These are phyloP conservation scores for Danio choprae DNA, from an alignment of 2,797 vertebrate species.

Conservation along the genomic window DNA sequence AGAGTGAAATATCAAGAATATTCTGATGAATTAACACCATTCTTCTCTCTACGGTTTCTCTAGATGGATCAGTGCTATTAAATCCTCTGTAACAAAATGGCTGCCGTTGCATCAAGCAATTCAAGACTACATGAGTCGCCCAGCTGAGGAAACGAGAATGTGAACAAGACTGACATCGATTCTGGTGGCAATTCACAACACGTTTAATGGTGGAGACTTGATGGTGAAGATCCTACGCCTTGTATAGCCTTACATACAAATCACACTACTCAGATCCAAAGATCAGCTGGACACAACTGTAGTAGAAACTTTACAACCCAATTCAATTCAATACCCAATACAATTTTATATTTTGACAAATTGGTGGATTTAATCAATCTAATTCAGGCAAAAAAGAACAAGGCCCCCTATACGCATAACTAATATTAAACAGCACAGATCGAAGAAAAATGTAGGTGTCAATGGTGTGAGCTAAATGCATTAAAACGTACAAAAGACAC, in stretches of 20 bases:
- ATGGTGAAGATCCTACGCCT: background rate
- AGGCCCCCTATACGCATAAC: too few species aligned
- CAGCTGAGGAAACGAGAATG: conserved; percentile 88
- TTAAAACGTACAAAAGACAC: too few species aligned
- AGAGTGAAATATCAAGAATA: background rate
- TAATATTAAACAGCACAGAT: too few species aligned
- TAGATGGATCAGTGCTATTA: conserved; percentile 89
- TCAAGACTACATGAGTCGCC: conserved; percentile 85
- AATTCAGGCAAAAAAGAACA: too few species aligned
- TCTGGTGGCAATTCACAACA: background rate
- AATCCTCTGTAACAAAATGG: conserved; percentile 89
- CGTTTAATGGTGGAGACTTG: background rate
- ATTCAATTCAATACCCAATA: too few species aligned
- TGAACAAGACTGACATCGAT: conserved; percentile 64
- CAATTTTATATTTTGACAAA: too few species aligned
- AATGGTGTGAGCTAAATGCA: too few species aligned
- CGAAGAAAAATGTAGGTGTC: too few species aligned
- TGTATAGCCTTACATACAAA: background rate
- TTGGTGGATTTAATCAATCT: too few species aligned
- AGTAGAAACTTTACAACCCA: background rate
- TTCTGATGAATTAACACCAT: background rate
- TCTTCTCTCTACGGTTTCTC: conserved; percentile 29
- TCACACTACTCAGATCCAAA: background rate
- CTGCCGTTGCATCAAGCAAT: conserved; percentile 86
- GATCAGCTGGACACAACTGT: background rate